Conservation (phyloP, 2,888 invertebrate species). For the Eupithecia subumbrata region DNA sequence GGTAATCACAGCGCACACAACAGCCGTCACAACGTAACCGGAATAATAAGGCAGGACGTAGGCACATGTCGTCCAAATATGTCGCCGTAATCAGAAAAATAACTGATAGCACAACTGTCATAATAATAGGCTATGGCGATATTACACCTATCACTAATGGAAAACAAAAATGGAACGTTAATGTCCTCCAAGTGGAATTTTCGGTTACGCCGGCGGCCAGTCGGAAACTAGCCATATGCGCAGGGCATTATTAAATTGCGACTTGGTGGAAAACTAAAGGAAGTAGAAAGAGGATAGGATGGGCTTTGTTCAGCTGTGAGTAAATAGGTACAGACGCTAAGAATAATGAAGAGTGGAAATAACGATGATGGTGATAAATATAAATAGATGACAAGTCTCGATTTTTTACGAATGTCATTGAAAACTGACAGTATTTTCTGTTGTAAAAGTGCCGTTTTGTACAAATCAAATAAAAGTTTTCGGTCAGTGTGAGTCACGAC, state of each 20-base stretch:
- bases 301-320: too few species aligned
- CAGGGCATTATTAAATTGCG: background rate
- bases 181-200: background rate
- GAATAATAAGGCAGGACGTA: slow-evolving; percentile 33
- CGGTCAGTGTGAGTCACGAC: too few species aligned
- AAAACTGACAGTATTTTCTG: too few species aligned
- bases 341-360: too few species aligned
- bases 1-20: slow-evolving; percentile 23
- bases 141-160: background rate
- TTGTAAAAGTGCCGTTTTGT: too few species aligned
- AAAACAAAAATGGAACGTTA: background rate
- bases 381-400: too few species aligned
- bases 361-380: too few species aligned
- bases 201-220: background rate
- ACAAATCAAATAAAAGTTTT: too few species aligned
- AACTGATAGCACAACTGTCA: slow-evolving; percentile 37
- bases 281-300: too few species aligned
- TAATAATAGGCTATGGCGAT: slow-evolving; percentile 32
- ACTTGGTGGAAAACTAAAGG: too few species aligned
- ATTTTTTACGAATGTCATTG: too few species aligned
- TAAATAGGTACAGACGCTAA: too few species aligned
- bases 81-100: slow-evolving; percentile 40
- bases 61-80: slow-evolving; percentile 32
- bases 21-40: slow-evolving; percentile 39
- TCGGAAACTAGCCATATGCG: background rate